Conservation (phyloP, 2,113 vertebrate species). For the Varanus komodoensis region DNA sequence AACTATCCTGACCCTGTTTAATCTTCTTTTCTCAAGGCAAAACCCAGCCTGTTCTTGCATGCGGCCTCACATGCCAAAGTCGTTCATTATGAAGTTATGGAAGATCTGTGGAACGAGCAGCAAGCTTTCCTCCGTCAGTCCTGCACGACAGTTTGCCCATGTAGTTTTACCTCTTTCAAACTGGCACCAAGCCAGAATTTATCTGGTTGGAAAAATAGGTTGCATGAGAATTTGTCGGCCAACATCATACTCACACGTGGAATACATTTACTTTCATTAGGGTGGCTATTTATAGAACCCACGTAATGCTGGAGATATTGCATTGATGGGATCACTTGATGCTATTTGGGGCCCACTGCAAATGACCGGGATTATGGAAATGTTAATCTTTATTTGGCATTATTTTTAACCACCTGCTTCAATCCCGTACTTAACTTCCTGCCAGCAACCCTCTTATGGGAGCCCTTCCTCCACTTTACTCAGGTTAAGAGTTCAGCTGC, state of each 20-base stretch:
- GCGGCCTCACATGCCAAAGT: neutral
- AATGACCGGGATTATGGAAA: slow-evolving; percentile 20
- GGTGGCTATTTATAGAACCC: neutral
- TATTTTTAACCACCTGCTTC: slow-evolving; percentile 38
- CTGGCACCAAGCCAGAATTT: neutral
- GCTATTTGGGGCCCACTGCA: neutral
- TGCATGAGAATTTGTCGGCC: neutral
- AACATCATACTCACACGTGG: neutral
- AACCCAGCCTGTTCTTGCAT: neutral
- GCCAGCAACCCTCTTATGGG: slow-evolving; percentile 1
- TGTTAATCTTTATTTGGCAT: slow-evolving; percentile 15
- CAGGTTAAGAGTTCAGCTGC: slow-evolving; percentile 19
- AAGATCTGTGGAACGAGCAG: neutral
- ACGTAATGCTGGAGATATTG: neutral
- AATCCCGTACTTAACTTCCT: slow-evolving; percentile 15
- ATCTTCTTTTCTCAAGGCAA: neutral
- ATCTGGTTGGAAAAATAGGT: neutral
- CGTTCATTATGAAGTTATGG: neutral
- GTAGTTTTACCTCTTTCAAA: neutral
- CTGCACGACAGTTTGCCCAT: accelerated
- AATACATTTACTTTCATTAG: neutral
- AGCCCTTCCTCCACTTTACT: neutral
- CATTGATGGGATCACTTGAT: neutral
- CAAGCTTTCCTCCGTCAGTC: too few relatives aligned
- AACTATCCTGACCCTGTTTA: neutral